phyloP scores from a whole-genome alignment of 2,888 invertebrate species.

The Cacoxenus indagator region DNA sequence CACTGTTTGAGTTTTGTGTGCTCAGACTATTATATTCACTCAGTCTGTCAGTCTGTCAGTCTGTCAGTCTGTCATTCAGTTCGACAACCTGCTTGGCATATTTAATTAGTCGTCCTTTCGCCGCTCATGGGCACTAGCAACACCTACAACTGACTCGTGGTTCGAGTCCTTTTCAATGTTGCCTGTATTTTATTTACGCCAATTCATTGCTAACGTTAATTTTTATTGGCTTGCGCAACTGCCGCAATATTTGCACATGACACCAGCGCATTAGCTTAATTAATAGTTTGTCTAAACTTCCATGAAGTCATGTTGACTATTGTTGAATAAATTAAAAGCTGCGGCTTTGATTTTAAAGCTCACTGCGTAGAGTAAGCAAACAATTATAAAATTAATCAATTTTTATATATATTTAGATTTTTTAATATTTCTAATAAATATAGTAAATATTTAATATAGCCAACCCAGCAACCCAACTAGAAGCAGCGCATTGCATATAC shows the following conservation, averaged over 20 bases:
- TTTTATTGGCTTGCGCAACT: not conserved
- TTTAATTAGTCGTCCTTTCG: slow-evolving; percentile 11
- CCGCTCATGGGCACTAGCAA: not conserved
- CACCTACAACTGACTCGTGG: not conserved
- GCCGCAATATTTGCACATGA: not conserved
- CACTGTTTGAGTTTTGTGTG: not conserved
- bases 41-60: not conserved
- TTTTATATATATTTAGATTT: too few relatives aligned
- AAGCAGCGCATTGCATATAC: too few relatives aligned
- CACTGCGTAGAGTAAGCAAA: too few relatives aligned
- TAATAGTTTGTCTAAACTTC: slow-evolving; percentile 20
- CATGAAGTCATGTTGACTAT: not conserved
- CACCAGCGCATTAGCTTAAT: slow-evolving; percentile 22
- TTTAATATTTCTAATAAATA: too few relatives aligned
- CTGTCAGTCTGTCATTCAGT: not conserved
- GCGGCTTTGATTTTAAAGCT: not conserved
- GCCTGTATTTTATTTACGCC: not conserved
- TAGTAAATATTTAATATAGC: too few relatives aligned
- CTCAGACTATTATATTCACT: not conserved
- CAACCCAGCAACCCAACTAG: too few relatives aligned
- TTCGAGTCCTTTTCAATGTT: not conserved
- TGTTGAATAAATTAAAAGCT: not conserved
- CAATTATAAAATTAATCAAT: too few relatives aligned
- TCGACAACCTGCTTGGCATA: slow-evolving; percentile 21
- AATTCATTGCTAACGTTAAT: slow-evolving; percentile 1